Evolutionary conservation across 2,113 vertebrate genomes (phyloP).

Genomic region (Pao palembangensis): DNA sequence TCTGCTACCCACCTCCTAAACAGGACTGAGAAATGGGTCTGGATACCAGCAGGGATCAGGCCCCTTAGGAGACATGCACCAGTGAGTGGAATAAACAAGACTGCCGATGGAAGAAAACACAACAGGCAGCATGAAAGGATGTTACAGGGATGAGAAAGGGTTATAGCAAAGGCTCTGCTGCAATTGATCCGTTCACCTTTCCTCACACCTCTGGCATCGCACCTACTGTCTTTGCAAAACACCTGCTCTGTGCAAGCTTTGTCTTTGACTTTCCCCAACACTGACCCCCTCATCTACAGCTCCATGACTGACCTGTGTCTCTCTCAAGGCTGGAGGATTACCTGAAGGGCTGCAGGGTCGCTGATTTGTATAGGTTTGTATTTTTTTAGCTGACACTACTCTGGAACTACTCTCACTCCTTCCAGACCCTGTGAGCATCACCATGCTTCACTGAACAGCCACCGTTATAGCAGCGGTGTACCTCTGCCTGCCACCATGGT

Average conservation of each 20-base stretch:
- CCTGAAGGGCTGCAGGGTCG: constrained; percentile 26
- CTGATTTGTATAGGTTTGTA: constrained; percentile 19
- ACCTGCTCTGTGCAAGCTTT: constrained; percentile 32
- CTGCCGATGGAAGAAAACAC: constrained; percentile 25
- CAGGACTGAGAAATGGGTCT: constrained; percentile 38
- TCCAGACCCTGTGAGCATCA: constrained; percentile 8
- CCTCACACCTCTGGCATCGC: constrained; percentile 36
- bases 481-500: too few species aligned
- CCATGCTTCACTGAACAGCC: constrained; percentile 28
- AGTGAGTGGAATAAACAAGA: constrained; percentile 56
- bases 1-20: constrained; percentile 58
- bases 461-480: not conserved
- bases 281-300: constrained; percentile 35
- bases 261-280: constrained; percentile 25
- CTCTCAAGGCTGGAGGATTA: constrained; percentile 32
- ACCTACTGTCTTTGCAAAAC: constrained; percentile 41
- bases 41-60: constrained; percentile 50
- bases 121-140: constrained; percentile 21
- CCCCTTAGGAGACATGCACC: constrained; percentile 44
- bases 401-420: constrained; percentile 8
- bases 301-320: constrained; percentile 44
- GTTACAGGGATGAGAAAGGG: constrained; percentile 50
- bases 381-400: constrained; percentile 22
- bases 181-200: constrained; percentile 59
- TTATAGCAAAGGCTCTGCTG: constrained; percentile 48